A percentile compares a stretch with the other conserved stretches of the same genome.
Conservation (phyloP, 2,888 invertebrate species). For the Helleia helle region DNA sequence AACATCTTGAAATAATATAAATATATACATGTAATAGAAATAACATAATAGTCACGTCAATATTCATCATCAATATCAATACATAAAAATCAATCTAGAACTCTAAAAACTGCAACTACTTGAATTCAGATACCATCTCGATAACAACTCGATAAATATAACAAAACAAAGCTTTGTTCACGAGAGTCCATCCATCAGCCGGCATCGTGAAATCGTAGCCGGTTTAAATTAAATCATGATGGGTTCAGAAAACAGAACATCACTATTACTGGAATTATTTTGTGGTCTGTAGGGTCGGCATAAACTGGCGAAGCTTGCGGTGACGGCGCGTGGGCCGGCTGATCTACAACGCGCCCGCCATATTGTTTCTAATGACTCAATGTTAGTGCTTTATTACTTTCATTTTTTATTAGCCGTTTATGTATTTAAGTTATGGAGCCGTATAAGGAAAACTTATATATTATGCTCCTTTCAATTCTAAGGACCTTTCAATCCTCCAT, state of each 20-base stretch:
- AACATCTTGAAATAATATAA: too few species aligned
- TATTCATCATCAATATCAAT: too few species aligned
- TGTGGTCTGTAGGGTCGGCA: conserved; percentile 43
- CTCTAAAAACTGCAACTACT: too few species aligned
- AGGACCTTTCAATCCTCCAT: too few species aligned
- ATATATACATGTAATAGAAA: too few species aligned
- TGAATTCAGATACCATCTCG: too few species aligned
- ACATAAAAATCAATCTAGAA: too few species aligned
- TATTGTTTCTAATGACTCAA: conserved; percentile 68
- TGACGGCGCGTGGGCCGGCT: conserved; percentile 52
- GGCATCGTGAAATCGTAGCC: background rate
- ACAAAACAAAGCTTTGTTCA: too few species aligned
- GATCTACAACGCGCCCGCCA: conserved; percentile 49
- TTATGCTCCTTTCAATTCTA: too few species aligned
- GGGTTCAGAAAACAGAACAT: conserved; percentile 23
- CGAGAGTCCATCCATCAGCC: too few species aligned
- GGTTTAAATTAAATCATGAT: conserved; percentile 11
- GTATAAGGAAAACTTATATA: background rate
- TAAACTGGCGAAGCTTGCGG: conserved; percentile 50
- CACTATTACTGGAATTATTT: conserved; percentile 34
- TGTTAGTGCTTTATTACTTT: conserved; percentile 23
- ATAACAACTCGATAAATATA: too few species aligned
- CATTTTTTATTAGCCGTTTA: conserved; percentile 6
- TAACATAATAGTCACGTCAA: too few species aligned
- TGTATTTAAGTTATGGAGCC: background rate